These are phyloP conservation scores for Monochamus saltuarius DNA, from an alignment of 1,140 invertebrate species.

Conservation along the genomic window DNA sequence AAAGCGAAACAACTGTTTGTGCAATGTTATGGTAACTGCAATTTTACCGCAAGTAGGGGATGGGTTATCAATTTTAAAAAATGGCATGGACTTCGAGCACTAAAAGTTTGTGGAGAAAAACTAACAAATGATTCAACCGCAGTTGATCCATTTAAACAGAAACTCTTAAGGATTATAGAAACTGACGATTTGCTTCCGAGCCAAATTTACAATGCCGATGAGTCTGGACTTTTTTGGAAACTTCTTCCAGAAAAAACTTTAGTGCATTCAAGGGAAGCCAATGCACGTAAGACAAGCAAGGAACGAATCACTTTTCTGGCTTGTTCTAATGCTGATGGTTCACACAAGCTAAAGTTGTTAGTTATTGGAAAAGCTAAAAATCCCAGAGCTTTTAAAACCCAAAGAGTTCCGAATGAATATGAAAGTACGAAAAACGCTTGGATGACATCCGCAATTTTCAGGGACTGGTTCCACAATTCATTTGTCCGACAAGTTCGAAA, in stretches of 20 bases:
- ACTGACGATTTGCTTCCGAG: constrained; percentile 42
- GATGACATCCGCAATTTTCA: constrained; percentile 48
- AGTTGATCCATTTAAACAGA: constrained; percentile 25
- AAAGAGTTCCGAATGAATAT: constrained; percentile 28
- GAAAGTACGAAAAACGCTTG: constrained; percentile 42
- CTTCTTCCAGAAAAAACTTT: constrained; percentile 46
- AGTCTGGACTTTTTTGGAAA: constrained; percentile 51
- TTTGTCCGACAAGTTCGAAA: constrained; percentile 47
- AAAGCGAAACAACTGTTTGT: constrained; percentile 48
- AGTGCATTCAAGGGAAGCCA: constrained; percentile 42
- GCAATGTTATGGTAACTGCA: constrained; percentile 46
- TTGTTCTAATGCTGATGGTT: constrained; percentile 44
- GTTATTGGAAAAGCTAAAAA: constrained; percentile 50
- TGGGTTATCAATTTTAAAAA: constrained; percentile 18
- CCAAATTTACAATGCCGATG: constrained; percentile 52
- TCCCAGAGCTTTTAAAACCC: constrained; percentile 46
- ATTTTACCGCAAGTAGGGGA: constrained; percentile 46
- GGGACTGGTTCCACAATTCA: constrained; percentile 46
- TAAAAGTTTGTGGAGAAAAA: constrained; percentile 25
- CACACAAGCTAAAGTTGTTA: constrained; percentile 45
- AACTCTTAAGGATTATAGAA: constrained; percentile 32
- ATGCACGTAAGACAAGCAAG: constrained; percentile 45
- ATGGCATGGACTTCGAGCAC: constrained; percentile 17
- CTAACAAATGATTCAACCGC: constrained; percentile 23
- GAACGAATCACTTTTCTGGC: constrained; percentile 47